Percentiles rank a stretch among this genome's conserved stretches.
Evolutionary conservation across 2,113 vertebrate species (phyloP).

Genomic region (Typhlomys cinereus): DNA sequence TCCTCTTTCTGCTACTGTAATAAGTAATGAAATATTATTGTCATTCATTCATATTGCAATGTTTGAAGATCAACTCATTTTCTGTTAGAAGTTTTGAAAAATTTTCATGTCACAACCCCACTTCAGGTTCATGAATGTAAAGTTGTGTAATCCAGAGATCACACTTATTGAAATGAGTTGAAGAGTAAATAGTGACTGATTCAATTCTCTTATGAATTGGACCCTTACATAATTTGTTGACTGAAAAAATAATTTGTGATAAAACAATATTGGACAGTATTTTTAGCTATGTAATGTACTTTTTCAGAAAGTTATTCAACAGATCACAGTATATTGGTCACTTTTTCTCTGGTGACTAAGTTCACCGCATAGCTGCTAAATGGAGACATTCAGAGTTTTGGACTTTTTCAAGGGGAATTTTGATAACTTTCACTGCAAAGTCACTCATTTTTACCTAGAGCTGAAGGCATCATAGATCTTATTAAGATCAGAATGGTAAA

Average conservation of each 20-base stretch:
- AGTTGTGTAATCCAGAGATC: not conserved
- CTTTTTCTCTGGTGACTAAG: slow-evolving; percentile 12
- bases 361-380: slow-evolving; percentile 18
- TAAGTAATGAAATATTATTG: not conserved
- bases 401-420: slow-evolving; percentile 34
- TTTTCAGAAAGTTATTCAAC: not conserved
- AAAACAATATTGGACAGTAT: not conserved
- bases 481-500: slow-evolving; percentile 63
- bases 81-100: no score
- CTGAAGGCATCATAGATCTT: slow-evolving; percentile 65
- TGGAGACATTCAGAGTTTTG: slow-evolving; percentile 51
- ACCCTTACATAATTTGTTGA: not conserved
- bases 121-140: not conserved
- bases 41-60: not conserved
- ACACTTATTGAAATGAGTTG: not conserved
- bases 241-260: not conserved
- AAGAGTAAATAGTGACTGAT: not conserved
- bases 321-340: not conserved
- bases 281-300: not conserved
- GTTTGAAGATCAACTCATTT: no score
- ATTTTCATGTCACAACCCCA: no score
- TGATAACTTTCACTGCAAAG: slow-evolving; percentile 31
- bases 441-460: slow-evolving; percentile 43
- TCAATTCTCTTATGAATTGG: not conserved
- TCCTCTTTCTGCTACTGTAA: not conserved